A percentile compares a stretch with the other conserved stretches of the same genome.
Conservation (phyloP, 2,797 vertebrate species). For the Melanogrammus aeglefinus region DNA sequence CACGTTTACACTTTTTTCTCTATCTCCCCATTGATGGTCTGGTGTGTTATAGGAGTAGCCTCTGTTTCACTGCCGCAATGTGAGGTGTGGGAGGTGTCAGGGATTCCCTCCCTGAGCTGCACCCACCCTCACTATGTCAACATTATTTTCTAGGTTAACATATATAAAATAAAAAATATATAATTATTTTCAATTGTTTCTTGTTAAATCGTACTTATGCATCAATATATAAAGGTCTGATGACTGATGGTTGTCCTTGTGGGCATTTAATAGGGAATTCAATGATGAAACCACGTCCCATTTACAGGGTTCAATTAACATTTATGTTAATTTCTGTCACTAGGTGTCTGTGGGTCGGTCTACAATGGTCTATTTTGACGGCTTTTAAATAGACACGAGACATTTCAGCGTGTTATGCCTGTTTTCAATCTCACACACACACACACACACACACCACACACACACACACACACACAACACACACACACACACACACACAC, state of each 20-base stretch:
- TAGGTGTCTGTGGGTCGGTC: background rate
- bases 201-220: background rate
- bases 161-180: background rate
- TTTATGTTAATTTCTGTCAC: background rate
- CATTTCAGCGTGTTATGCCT: background rate
- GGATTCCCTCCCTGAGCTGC: background rate
- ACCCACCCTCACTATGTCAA: background rate
- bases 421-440: background rate
- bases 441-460: conserved; percentile 4
- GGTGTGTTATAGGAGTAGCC: no score
- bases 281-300: no score
- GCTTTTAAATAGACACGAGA: background rate
- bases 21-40: no score
- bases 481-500: conserved; percentile 8
- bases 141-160: background rate
- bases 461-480: conserved; percentile 3
- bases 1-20: no score
- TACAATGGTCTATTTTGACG: background rate
- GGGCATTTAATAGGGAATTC: no score
- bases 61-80: no score
- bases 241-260: no score
- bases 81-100: no score
- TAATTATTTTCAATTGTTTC: background rate
- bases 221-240: background rate
- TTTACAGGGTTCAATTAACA: background rate